These are phyloP conservation scores for Macquaria australasica DNA, from an alignment of 2,113 vertebrate genomes.

Conservation along the genomic window DNA sequence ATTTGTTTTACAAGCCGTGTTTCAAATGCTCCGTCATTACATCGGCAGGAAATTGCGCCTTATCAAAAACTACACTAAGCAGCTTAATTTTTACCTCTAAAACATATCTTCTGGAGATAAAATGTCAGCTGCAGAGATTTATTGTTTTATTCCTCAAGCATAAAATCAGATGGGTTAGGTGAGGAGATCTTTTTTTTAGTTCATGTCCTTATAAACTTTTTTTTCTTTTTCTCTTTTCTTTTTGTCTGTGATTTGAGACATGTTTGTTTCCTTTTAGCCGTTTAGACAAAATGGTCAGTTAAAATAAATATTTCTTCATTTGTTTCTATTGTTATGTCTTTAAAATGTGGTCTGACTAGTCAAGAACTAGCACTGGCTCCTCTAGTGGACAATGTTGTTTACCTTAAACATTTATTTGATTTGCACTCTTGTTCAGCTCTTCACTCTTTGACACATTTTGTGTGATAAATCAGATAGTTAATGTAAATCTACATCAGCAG, in stretches of 20 bases:
- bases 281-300: neutral
- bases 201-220: neutral
- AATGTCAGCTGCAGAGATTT: slow-evolving; percentile 16
- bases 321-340: neutral
- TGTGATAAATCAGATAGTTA: neutral
- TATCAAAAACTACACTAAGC: slow-evolving; percentile 49
- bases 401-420: neutral
- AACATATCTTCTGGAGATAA: slow-evolving; percentile 29
- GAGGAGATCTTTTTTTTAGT: neutral
- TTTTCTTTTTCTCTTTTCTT: neutral
- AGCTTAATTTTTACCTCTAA: slow-evolving; percentile 9
- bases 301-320: neutral
- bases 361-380: neutral
- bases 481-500: neutral
- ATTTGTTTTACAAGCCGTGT: slow-evolving; percentile 44
- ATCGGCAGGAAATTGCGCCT: slow-evolving; percentile 71
- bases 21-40: slow-evolving; percentile 55
- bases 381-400: neutral
- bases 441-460: neutral
- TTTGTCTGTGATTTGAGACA: neutral
- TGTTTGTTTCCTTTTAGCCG: neutral
- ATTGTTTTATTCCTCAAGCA: neutral
- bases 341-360: neutral
- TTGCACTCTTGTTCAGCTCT: neutral
- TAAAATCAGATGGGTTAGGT: neutral